Base-by-base conservation (phyloP, 2,888 invertebrate genomes). In the Tetranychus piercei region DNA sequence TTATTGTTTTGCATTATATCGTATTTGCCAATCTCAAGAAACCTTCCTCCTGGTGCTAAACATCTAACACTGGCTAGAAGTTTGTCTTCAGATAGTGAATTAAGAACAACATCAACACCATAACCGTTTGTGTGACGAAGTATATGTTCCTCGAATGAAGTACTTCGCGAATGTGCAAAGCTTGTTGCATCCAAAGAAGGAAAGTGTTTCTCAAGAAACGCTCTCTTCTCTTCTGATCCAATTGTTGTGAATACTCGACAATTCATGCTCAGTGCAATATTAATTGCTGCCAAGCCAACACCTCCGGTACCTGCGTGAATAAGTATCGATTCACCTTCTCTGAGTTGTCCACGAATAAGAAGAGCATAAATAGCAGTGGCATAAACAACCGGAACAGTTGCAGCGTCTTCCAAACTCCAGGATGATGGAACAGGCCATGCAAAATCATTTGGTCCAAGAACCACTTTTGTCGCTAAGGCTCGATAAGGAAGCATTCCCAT, bases 401-500 rank as follows among this genome's bases (percentile, higher is more conserved):
- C 81, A 18, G 83, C 83, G 72, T 83, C 80, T 75, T 81, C 81
- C 75, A 83, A 77, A 20, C 79, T 80, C 83, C 83, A 83, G 5
- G 76, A 69, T 1, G 80, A 80, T 6, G 83, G 83, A 6, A 83
- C 79, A n/a, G 79, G 83, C 82, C 91, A 85, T 85, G 92, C 91
- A 72, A 87, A 87, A n/a, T 75, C 71, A 7, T n/a, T 44, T 6
- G 80, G 81, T 76, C 85, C 83, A 11, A 82, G 81, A n/a, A 73
- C 69, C 80, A 85, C 83, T 44, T 81, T 80, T 9, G 85, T 85
- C 5, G 85, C 85, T 69, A 85, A 78, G 55, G 84, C 82, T 76
- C 81, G 81, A 45, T 81, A 81, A 34, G 81, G 80, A 64, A 81
- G 77, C 45, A 82, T 80, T 75, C 81, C 81, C 82, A 82, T 82